Evolutionary conservation across 1,140 invertebrate species (phyloP).

Genomic region (Drosophila jambulina): DNA sequence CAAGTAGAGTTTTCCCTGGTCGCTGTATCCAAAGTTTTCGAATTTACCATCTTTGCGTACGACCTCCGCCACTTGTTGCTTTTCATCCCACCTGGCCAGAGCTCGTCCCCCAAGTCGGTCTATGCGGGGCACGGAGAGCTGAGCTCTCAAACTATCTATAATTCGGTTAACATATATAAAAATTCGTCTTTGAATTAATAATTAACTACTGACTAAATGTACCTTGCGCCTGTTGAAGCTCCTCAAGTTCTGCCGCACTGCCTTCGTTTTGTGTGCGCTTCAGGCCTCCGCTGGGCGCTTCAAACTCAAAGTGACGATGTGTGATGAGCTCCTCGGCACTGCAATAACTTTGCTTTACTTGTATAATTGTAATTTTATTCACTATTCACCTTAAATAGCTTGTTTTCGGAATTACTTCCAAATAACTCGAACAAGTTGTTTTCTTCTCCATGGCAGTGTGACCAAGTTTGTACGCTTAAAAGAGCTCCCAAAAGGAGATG

Average conservation of each 20-base stretch:
- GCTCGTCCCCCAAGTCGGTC: slow-evolving; percentile 68
- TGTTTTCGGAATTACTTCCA: slow-evolving; percentile 57
- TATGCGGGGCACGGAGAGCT: slow-evolving; percentile 64
- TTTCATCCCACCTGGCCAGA: slow-evolving; percentile 58
- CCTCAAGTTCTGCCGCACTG: slow-evolving; percentile 38
- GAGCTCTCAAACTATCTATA: slow-evolving; percentile 52
- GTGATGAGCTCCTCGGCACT: slow-evolving; percentile 57
- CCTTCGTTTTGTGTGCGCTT: slow-evolving; percentile 64
- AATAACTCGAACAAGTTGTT: slow-evolving; percentile 4
- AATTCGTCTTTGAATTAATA: background rate
- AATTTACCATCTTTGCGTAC: slow-evolving; percentile 79
- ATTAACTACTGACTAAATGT: background rate
- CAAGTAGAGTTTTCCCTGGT: slow-evolving; percentile 58
- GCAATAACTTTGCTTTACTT: background rate
- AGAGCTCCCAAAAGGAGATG: background rate
- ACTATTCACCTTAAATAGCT: slow-evolving; percentile 60
- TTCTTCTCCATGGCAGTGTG: slow-evolving; percentile 20
- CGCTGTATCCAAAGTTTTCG: slow-evolving; percentile 67
- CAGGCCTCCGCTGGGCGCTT: slow-evolving; percentile 37
- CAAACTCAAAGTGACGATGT: slow-evolving; percentile 51
- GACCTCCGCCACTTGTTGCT: slow-evolving; percentile 68
- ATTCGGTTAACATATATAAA: slow-evolving; percentile 1
- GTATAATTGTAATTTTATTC: background rate
- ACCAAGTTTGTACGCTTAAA: background rate
- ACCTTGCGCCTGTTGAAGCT: slow-evolving; percentile 51